Percentiles rank a stretch among this genome's conserved stretches.
Conservation (phyloP, 2,113 vertebrate genomes). For the Indicator maculatus region DNA sequence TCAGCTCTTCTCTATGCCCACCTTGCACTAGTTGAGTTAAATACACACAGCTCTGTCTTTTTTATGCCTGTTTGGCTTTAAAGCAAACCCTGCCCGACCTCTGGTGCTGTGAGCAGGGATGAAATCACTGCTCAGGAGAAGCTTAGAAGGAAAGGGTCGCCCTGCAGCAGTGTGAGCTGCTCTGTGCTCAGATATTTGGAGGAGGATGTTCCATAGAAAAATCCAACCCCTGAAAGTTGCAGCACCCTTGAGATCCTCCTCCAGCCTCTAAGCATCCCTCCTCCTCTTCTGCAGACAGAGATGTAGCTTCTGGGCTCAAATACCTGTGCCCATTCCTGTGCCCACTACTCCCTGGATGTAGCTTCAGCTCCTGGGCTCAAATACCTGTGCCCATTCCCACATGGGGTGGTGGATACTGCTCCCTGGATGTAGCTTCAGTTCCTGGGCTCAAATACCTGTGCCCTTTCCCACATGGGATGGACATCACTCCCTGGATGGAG, state of each 20-base stretch:
- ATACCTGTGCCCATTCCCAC: neutral
- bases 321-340: neutral
- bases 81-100: neutral
- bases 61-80: accelerated
- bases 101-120: neutral
- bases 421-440: too few relatives aligned
- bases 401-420: accelerated
- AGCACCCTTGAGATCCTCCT: neutral
- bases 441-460: neutral
- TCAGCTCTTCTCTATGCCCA: neutral
- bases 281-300: neutral
- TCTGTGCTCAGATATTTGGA: accelerated
- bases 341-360: too few relatives aligned
- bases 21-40: neutral
- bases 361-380: neutral
- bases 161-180: neutral
- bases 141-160: neutral
- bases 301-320: neutral
- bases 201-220: neutral
- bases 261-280: neutral
- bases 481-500: neutral
- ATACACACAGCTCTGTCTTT: neutral
- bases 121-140: neutral
- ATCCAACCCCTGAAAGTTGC: neutral
- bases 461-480: accelerated